Base-by-base conservation (phyloP, 2,113 vertebrate genomes). In the Cygnus atratus region DNA sequence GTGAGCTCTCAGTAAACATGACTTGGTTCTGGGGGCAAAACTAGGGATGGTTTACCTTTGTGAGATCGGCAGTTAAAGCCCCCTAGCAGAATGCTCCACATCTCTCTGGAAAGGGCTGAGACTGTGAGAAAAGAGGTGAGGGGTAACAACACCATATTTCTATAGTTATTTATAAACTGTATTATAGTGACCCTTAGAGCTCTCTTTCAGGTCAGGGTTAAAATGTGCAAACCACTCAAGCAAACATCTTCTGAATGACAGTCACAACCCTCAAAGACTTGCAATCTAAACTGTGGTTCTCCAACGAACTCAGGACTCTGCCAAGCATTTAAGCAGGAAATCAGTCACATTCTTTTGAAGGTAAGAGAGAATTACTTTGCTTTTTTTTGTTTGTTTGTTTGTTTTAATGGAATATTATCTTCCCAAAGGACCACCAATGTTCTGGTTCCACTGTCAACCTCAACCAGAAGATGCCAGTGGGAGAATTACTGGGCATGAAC, bases 261-360 rank as follows among this genome's bases (percentile, higher is more conserved):
- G 70, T 72, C 70, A 61, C 22, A 84, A 75, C 6, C 28, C 52
- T 26, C 22, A 17, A 35, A 72, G 70, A 88, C 29, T 15, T 68
- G 39, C 66, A 35, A n/a, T 25, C 72, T 48, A 54, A 92, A 84
- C 46, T 16, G 16, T 6, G 46, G 39, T 8, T 88, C 35, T 77
- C 7, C 2, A 75, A 78, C 48, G 87, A 91, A 81, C 43, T 68
- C 19, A 15, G 29, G 62, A 78, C 22, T 18, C 19, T 2, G 3
- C 22, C 54, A 81, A 59, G 31, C n/a, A 78, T 77, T 82, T 63
- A 84, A 81, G 65, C 46, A 68, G 57, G 29, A 88, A 93, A 93
- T 78, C 21, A 85, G 65, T 12, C 4, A 28, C 9, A 0, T 35
- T 59, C 52, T 29, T 29, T 37, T 29, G 17, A 50, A 26, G 48